Evolutionary conservation across 2,888 invertebrate species (phyloP), one percentile per base, ranked within the genome.

Genomic region (Pilophorus perplexus): DNA sequence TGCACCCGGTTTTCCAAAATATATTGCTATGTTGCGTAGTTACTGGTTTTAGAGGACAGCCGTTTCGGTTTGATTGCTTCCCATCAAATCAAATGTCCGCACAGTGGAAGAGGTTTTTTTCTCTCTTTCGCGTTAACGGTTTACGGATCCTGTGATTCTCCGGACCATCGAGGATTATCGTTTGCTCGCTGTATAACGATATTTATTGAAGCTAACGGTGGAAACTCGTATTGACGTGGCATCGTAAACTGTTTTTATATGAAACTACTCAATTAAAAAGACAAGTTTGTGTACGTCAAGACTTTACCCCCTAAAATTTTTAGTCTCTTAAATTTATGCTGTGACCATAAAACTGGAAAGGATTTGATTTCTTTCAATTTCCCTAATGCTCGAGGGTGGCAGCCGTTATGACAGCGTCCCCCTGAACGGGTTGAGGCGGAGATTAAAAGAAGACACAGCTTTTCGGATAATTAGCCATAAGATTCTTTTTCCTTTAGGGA

Each of bases 391-490:
- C n/a, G n/a, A n/a, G n/a, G n/a, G n/a, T n/a, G n/a, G n/a, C n/a
- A n/a, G n/a, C n/a, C n/a, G n/a, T n/a, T n/a, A n/a, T n/a, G n/a
- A n/a, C n/a, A n/a, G n/a, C n/a, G n/a, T n/a, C n/a, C n/a, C n/a
- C 33, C 33, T 33, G 33, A 37, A 54, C 54, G 37, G 33, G 54
- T 28, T 37, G 54, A 18, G 6, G 25, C 8, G 1, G 50, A 54
- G 16, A 50, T 50, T 54, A 37, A 54, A 54, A 54, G 20, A 37
- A 37, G 37, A 54, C 54, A 37, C 46, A 44, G 60, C 60, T 60
- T 60, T 60, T 60, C 60, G 60, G 60, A 46, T 60, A 60, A 60
- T 60, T 60, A 60, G 60, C 60, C 60, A 20, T 60, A 60, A 46
- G 44, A 60, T 44, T 46, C 46, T 60, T 60, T 46, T 60, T 60